These are phyloP conservation scores for Drosophila heteroneura DNA, from an alignment of 2,888 invertebrate species.

Conservation along the genomic window DNA sequence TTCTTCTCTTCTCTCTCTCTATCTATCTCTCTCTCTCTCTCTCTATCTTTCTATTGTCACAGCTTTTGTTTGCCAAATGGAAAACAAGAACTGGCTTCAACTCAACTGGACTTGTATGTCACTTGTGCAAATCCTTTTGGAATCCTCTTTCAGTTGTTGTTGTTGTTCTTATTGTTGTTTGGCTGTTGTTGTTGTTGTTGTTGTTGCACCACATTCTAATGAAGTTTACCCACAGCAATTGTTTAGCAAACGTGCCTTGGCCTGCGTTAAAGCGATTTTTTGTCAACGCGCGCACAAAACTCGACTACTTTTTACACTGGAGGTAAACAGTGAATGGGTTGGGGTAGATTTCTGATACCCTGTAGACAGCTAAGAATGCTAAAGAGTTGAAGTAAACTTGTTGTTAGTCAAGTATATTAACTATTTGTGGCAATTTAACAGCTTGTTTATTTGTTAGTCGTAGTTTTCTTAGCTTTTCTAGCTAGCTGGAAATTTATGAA, in stretches of 20 bases:
- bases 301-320: constrained; percentile 52
- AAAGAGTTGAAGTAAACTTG: neutral
- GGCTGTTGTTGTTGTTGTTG: constrained; percentile 40
- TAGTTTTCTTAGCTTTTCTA: neutral
- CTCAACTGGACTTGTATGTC: constrained; percentile 62
- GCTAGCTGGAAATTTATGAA: neutral
- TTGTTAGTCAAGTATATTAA: neutral
- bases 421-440: neutral
- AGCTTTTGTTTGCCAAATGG: constrained; percentile 41
- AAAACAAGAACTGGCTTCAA: constrained; percentile 32
- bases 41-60: constrained; percentile 2
- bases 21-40: neutral
- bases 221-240: constrained; percentile 84
- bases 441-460: neutral
- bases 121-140: constrained; percentile 61
- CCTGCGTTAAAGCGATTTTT: constrained; percentile 80
- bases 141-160: constrained; percentile 16
- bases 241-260: constrained; percentile 84
- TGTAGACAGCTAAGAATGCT: neutral
- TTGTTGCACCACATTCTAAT: constrained; percentile 76
- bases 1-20: neutral
- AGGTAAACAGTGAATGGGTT: neutral
- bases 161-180: constrained; percentile 41
- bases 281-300: constrained; percentile 78
- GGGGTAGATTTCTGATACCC: neutral